phyloP scores from a whole-genome alignment of 2,113 vertebrate species.

The Esox niger region DNA sequence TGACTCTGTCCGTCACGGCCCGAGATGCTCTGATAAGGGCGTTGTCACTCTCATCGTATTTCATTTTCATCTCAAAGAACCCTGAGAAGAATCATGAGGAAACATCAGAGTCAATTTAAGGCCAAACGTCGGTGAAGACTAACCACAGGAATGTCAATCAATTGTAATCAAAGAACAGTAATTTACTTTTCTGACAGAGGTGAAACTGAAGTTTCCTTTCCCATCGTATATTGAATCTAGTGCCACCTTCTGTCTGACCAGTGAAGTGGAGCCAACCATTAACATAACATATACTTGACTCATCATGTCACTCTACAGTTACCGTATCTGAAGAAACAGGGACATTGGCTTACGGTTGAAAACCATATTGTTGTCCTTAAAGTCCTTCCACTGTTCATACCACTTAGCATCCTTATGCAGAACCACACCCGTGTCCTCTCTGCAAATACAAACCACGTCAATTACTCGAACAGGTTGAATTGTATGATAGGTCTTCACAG shows the following conservation, averaged over 20 bases:
- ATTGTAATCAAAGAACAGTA: too few species aligned
- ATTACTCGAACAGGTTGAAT: not conserved
- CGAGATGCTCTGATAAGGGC: conserved; percentile 85
- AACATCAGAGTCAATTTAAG: too few species aligned
- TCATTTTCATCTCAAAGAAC: conserved; percentile 98
- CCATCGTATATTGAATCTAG: conserved; percentile 26
- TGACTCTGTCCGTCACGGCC: conserved; percentile 87
- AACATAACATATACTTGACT: too few species aligned
- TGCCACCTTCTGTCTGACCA: conserved; percentile 53
- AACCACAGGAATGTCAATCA: not conserved
- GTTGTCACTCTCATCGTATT: conserved; percentile 95
- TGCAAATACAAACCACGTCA: conserved; percentile 39
- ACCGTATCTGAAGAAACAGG: not conserved
- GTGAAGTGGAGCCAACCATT: not conserved
- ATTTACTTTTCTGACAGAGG: too few species aligned
- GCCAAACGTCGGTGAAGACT: too few species aligned
- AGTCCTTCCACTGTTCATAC: conserved; percentile 98
- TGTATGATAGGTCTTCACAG: not conserved
- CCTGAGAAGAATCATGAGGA: conserved; percentile 65
- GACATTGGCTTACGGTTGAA: conserved; percentile 84
- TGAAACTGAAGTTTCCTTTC: too few species aligned
- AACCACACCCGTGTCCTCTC: conserved; percentile 88
- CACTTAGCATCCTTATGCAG: conserved; percentile 96
- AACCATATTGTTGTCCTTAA: conserved; percentile 94
- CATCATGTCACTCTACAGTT: not conserved